phyloP scores from a whole-genome alignment of 2,113 vertebrate genomes.

The Gallinago jamesoni region DNA sequence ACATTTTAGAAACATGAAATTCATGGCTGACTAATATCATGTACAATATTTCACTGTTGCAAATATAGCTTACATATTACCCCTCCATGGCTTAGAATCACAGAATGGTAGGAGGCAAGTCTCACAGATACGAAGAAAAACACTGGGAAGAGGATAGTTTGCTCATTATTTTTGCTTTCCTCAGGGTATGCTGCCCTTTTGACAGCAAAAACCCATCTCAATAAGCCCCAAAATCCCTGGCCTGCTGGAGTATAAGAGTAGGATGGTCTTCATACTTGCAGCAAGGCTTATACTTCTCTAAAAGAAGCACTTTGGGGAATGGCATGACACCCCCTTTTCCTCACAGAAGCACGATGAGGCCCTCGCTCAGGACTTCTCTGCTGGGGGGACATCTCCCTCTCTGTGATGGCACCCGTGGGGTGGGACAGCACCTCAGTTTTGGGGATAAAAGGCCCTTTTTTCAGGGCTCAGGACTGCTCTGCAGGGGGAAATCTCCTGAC shows the following conservation, averaged over 20 bases:
- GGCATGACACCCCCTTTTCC: not conserved
- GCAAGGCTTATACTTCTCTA: not conserved
- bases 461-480: not conserved
- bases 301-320: not conserved
- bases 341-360: too few relatives aligned
- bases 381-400: not conserved
- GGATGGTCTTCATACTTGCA: not conserved
- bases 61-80: not conserved
- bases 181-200: not conserved
- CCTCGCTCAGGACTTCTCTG: not conserved
- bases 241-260: not conserved
- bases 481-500: not conserved
- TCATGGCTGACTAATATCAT: not conserved
- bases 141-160: not conserved
- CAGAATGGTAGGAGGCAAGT: too few relatives aligned
- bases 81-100: not conserved
- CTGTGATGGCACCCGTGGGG: too few relatives aligned
- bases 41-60: not conserved
- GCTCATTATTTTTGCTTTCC: not conserved
- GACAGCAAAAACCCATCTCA: not conserved
- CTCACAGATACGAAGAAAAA: not conserved
- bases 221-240: not conserved
- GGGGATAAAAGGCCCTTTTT: too few relatives aligned
- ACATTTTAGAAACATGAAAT: not conserved
- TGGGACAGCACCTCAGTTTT: too few relatives aligned